Evolutionary conservation across 2,888 invertebrate genomes (phyloP).

Genomic region (Petrophora chlorosata): DNA sequence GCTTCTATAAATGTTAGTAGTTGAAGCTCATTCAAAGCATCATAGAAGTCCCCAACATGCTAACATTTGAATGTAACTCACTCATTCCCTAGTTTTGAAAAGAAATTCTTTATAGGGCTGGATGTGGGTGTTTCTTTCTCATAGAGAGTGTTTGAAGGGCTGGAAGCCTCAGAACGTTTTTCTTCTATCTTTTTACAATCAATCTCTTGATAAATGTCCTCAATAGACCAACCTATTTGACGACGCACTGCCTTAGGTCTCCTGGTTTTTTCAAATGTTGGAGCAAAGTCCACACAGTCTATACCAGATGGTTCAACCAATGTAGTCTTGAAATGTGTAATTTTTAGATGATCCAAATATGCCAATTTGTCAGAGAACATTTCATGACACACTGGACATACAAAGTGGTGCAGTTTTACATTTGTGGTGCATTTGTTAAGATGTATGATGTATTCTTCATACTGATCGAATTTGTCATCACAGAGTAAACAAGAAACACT

Average conservation of each 20-base stretch:
- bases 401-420: slow-evolving; percentile 75
- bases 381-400: slow-evolving; percentile 77
- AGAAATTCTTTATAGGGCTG: slow-evolving; percentile 76
- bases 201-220: slow-evolving; percentile 80
- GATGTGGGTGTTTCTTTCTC: slow-evolving; percentile 67
- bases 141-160: slow-evolving; percentile 73
- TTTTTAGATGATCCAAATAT: slow-evolving; percentile 70
- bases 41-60: slow-evolving; percentile 60
- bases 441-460: slow-evolving; percentile 69
- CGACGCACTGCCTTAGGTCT: slow-evolving; percentile 70
- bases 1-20: slow-evolving; percentile 31
- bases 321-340: slow-evolving; percentile 54
- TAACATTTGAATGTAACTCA: slow-evolving; percentile 69
- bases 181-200: slow-evolving; percentile 72
- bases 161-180: slow-evolving; percentile 66
- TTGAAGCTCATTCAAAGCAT: slow-evolving; percentile 25
- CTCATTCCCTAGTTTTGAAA: slow-evolving; percentile 77
- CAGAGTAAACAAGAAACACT: slow-evolving; percentile 73
- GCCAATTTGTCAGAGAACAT: slow-evolving; percentile 66
- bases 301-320: slow-evolving; percentile 53
- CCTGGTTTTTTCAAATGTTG: slow-evolving; percentile 67
- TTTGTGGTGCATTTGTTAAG: slow-evolving; percentile 75
- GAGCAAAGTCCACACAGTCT: slow-evolving; percentile 73
- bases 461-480: slow-evolving; percentile 69
- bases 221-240: slow-evolving; percentile 79